Evolutionary conservation across 2,113 vertebrate species (phyloP), one percentile per base, ranked within the genome.

Genomic region (Rhinopomastus cyanomelas): DNA sequence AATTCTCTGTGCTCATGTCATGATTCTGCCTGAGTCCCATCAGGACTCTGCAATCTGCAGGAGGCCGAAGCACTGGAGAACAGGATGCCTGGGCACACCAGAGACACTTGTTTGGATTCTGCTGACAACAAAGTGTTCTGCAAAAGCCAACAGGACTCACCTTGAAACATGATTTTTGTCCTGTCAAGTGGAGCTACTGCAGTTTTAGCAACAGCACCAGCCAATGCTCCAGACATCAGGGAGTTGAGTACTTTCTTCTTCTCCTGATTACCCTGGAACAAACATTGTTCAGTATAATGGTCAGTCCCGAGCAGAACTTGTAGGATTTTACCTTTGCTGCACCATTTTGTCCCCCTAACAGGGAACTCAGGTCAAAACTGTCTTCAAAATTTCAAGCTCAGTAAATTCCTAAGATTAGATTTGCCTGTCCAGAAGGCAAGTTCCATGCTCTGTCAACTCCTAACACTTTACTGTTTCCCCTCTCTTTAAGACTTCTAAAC

Each of bases 101-200:
- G 22, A n/a, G 59, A 5, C 11, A 13, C 60, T 57, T 32, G 0
- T 75, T 23, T 29, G 51, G 39, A 27, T 34, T n/a, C 20, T 29
- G 48, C n/a, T 21, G 42, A 36, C 29, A 34, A 36, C 3, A 13
- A 52, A 42, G 3, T 2, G 1, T 11, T 39, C 13, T 9, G 57
- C 66, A 29, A 4, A 32, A 81, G 44, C 16, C 20, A 36, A 6
- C 1, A 1, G 42, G 37, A 36, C 87, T 95, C 97, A 98, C 99
- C 99, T 98, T 99, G 99, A 93, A 99, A 99, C 96, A 99, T 99
- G 96, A 99, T 99, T 98, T 99, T 99, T 84, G 99, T 99, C 95
- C 99, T 97, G 91, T 99, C 99, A 97, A 99, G 92, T 2, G 99
- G 99, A 49, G 99, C 99, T 29, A 99, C 98, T 1, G 98, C 97